Conservation (phyloP, 35 echinoderm and acorn worm species). For the Apostichopus californicus region DNA sequence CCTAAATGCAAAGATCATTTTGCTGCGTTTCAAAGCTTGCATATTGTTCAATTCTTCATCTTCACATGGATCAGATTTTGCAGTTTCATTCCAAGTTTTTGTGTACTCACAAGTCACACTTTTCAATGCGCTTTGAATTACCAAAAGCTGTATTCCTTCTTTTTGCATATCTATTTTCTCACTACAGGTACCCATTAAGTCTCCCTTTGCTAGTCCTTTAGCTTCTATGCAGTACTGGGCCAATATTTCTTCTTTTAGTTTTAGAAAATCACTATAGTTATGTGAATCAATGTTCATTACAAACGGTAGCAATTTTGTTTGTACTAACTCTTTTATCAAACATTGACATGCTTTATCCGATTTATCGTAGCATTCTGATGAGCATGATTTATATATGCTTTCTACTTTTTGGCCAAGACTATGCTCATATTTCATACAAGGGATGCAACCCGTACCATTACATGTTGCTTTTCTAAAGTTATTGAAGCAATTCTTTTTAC, state of each 20-base stretch:
- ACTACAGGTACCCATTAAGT: background rate
- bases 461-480: background rate
- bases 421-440: background rate
- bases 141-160: too few relatives aligned
- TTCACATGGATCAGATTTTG: too few relatives aligned
- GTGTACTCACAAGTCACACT: too few relatives aligned
- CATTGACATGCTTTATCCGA: background rate
- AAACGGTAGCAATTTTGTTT: background rate
- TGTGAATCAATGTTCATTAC: background rate
- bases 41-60: too few relatives aligned
- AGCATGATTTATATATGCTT: background rate
- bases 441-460: background rate
- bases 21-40: too few relatives aligned
- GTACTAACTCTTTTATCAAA: background rate
- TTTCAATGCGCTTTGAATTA: too few relatives aligned
- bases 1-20: too few relatives aligned
- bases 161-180: too few relatives aligned
- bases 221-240: background rate
- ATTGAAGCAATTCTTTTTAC: too few relatives aligned
- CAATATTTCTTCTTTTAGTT: background rate
- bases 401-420: background rate
- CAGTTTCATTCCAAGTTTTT: too few relatives aligned
- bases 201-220: background rate
- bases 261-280: background rate
- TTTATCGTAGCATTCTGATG: background rate